phyloP scores from a whole-genome alignment of 2,888 invertebrate species.

The Drosophila vallismaia region DNA sequence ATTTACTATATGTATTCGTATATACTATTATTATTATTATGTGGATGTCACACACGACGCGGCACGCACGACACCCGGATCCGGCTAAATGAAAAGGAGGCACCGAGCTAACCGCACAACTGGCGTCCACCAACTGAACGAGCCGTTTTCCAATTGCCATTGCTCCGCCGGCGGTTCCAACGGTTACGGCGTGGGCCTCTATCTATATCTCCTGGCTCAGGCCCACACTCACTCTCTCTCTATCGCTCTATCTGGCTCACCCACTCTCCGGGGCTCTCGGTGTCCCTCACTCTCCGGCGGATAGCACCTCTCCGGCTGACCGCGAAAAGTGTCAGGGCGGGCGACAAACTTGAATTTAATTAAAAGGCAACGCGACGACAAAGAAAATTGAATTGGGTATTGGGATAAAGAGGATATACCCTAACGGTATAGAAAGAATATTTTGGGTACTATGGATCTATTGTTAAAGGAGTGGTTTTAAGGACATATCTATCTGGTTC shows the following conservation, averaged over 20 bases:
- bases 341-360: constrained; percentile 75
- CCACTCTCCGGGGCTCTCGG: constrained; percentile 14
- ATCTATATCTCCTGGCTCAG: constrained; percentile 59
- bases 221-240: constrained; percentile 25
- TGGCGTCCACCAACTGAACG: constrained; percentile 65
- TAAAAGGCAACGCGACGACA: constrained; percentile 52
- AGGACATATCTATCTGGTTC: background rate
- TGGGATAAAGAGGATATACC: constrained; percentile 33
- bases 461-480: background rate
- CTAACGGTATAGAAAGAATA: background rate
- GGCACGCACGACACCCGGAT: constrained; percentile 29
- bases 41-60: constrained; percentile 48
- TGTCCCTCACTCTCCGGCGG: constrained; percentile 1
- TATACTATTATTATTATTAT: constrained; percentile 40
- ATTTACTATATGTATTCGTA: constrained; percentile 12
- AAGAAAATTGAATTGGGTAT: constrained; percentile 37
- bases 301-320: constrained; percentile 45
- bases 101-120: constrained; percentile 70
- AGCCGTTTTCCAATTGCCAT: constrained; percentile 48
- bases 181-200: constrained; percentile 36
- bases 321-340: constrained; percentile 69
- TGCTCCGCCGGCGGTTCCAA: constrained; percentile 22
- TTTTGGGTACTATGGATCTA: too few relatives aligned
- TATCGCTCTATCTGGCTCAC: constrained; percentile 26
- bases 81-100: constrained; percentile 54